Percentiles rank a stretch among this genome's conserved stretches.
Evolutionary conservation across 2,113 vertebrate genomes (phyloP).

Genomic region (Corythornis madagascariensis): DNA sequence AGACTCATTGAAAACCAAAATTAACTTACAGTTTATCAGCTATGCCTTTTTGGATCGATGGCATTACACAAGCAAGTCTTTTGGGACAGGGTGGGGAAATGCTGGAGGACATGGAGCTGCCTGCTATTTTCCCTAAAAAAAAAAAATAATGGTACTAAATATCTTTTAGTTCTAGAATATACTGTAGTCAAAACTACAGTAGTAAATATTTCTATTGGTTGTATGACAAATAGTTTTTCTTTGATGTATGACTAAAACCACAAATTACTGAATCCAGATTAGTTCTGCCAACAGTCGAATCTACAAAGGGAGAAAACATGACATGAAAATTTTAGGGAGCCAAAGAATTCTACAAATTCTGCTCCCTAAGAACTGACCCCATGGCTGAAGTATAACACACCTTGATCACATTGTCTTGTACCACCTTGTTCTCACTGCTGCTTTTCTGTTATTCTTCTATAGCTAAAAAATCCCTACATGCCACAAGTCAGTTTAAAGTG

Average conservation of each 20-base stretch:
- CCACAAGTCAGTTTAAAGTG: background rate
- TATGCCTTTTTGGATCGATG: background rate
- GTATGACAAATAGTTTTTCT: background rate
- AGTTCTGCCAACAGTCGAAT: background rate
- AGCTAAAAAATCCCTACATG: background rate
- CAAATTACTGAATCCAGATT: background rate
- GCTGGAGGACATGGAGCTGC: background rate
- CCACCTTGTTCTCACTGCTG: background rate
- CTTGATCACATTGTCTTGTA: background rate
- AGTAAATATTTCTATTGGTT: background rate
- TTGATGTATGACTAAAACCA: background rate
- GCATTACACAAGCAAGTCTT: background rate
- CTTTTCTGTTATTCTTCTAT: background rate
- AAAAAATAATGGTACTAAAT: background rate
- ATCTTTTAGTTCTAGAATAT: background rate
- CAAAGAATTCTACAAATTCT: background rate
- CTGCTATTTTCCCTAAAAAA: background rate
- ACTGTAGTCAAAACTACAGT: background rate
- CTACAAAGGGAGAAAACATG: background rate
- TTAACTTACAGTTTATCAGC: background rate
- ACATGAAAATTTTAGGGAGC: background rate
- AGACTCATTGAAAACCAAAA: background rate
- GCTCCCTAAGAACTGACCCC: background rate
- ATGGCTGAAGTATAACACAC: background rate
- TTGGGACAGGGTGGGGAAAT: background rate